Evolutionary conservation across 2,888 invertebrate species (phyloP).

Genomic region (Pasiphila rectangulata): DNA sequence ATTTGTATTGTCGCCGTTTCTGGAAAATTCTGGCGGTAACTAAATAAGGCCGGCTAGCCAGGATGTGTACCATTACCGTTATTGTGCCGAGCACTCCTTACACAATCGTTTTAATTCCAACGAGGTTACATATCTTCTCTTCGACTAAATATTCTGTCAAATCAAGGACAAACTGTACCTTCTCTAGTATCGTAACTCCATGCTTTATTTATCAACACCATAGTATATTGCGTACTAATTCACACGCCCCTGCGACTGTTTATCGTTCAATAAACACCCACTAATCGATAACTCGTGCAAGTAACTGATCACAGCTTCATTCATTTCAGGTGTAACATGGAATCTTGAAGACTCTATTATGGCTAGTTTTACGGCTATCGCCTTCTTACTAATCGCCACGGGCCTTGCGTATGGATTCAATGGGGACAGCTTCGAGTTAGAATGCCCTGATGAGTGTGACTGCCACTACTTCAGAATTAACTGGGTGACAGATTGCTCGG

Average conservation of each 20-base stretch:
- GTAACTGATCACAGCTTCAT: constrained; percentile 22
- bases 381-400: constrained; percentile 50
- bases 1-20: constrained; percentile 46
- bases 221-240: constrained; percentile 30
- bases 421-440: constrained; percentile 83
- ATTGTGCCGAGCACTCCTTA: constrained; percentile 53
- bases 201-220: neutral
- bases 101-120: constrained; percentile 46
- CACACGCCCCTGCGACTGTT: constrained; percentile 34
- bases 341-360: constrained; percentile 42
- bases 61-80: constrained; percentile 66
- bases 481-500: constrained; percentile 89
- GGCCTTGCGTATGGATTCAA: constrained; percentile 67
- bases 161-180: constrained; percentile 19
- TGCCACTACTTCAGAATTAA: constrained; percentile 88
- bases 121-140: constrained; percentile 27
- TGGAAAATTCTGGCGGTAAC: constrained; percentile 73
- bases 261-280: constrained; percentile 38
- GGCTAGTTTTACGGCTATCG: constrained; percentile 50
- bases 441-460: constrained; percentile 87
- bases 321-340: constrained; percentile 48
- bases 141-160: constrained; percentile 15
- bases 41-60: constrained; percentile 50
- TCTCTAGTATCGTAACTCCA: no score
- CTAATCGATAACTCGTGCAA: constrained; percentile 22